Evolutionary conservation across 2,113 vertebrate species (phyloP).

Genomic region (Promerops cafer): DNA sequence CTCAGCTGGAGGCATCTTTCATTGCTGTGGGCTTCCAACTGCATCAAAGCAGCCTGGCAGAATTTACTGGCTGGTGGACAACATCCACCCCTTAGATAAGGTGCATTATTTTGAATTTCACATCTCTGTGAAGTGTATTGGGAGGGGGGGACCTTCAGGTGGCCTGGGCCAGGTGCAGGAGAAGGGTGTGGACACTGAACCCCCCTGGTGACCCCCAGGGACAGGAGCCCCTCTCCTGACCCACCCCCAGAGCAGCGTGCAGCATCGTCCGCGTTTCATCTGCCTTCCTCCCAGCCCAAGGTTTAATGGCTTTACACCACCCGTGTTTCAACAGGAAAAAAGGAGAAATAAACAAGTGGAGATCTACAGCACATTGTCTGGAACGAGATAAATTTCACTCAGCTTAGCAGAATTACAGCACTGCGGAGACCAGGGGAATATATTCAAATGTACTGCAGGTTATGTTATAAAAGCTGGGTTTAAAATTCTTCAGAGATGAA

Average conservation of each 20-base stretch:
- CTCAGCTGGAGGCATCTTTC: neutral
- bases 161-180: neutral
- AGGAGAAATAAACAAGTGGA: slow-evolving; percentile 36
- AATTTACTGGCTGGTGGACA: neutral
- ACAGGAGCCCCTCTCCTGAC: neutral
- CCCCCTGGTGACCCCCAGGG: neutral
- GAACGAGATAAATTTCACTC: neutral
- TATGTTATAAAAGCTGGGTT: slow-evolving; percentile 21
- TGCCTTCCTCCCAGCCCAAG: neutral
- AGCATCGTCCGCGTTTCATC: neutral
- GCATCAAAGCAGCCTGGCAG: neutral
- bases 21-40: neutral
- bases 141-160: neutral
- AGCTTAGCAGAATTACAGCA: slow-evolving; percentile 24
- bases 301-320: neutral
- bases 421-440: neutral
- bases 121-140: neutral
- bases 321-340: neutral
- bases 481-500: slow-evolving; percentile 44
- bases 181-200: neutral
- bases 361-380: slow-evolving; percentile 10
- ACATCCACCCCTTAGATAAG: neutral
- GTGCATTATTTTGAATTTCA: neutral
- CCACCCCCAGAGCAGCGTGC: neutral
- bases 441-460: slow-evolving; percentile 36